These are phyloP conservation scores for Squalus acanthias DNA, from an alignment of 2,797 vertebrate species.

Conservation along the genomic window DNA sequence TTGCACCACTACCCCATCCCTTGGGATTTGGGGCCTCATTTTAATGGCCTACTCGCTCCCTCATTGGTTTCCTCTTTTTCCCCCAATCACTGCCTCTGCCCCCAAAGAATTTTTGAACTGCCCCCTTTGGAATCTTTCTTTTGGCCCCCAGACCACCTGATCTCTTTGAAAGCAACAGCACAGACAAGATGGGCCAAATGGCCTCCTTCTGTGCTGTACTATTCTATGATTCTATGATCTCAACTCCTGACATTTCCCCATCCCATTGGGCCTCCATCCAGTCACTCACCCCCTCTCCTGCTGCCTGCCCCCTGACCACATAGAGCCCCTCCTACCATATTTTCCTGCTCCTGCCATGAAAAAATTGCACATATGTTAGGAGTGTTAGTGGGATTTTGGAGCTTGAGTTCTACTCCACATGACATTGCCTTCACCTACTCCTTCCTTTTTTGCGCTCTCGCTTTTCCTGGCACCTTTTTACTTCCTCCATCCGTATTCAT, in stretches of 20 bases:
- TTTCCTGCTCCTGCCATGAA: not conserved
- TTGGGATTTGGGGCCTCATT: not conserved
- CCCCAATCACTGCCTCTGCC: not conserved
- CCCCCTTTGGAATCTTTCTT: not conserved
- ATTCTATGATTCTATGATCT: not conserved
- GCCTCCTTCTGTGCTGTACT: not conserved
- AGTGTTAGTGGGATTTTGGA: not conserved
- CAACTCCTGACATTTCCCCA: not conserved
- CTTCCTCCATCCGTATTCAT: not conserved
- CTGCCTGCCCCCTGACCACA: not conserved
- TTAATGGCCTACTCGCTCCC: not conserved
- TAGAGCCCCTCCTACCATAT: not conserved
- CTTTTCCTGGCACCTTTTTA: not conserved
- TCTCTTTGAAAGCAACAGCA: not conserved
- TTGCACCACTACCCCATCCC: not conserved
- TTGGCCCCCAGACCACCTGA: no score
- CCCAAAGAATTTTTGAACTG: not conserved
- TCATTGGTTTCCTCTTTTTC: not conserved
- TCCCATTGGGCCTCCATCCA: not conserved
- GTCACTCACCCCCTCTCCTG: not conserved
- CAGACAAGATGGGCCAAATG: no score
- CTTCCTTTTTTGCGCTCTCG: not conserved
- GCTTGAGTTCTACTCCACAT: not conserved
- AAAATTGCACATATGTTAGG: not conserved
- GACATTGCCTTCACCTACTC: not conserved